Percentiles rank a stretch among this genome's conserved stretches.
phyloP scores from a whole-genome alignment of 2,113 vertebrate species.

The Anolis sagrei region DNA sequence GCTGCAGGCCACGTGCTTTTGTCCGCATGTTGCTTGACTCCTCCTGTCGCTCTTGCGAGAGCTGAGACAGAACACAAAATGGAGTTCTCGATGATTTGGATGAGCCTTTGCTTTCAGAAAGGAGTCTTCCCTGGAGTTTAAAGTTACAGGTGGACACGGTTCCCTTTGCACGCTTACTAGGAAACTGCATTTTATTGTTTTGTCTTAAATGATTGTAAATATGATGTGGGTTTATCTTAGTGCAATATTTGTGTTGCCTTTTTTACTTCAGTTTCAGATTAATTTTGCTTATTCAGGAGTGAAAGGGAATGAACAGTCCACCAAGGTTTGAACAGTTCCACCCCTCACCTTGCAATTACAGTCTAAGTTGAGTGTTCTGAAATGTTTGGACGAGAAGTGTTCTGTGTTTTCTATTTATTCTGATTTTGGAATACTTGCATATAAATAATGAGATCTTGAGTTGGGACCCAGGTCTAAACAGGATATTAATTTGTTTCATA shows the following conservation, averaged over 20 bases:
- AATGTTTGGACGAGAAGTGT: no score
- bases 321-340: no score
- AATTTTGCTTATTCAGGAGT: not conserved
- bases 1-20: slow-evolving; percentile 35
- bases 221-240: not conserved
- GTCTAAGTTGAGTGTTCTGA: no score
- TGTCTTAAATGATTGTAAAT: no score
- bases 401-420: no score
- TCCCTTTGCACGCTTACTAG: not conserved
- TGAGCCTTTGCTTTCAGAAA: not conserved
- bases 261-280: not conserved
- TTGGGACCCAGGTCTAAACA: no score
- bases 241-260: not conserved
- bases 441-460: no score
- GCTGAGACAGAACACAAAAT: slow-evolving; percentile 17
- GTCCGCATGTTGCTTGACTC: not conserved
- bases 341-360: no score
- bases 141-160: not conserved
- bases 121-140: no score
- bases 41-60: not conserved
- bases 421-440: no score
- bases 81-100: not conserved
- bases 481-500: no score
- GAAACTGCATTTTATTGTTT: not conserved
- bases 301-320: not conserved